Conservation (phyloP, 2,888 invertebrate species). For the Adela reaumurella region DNA sequence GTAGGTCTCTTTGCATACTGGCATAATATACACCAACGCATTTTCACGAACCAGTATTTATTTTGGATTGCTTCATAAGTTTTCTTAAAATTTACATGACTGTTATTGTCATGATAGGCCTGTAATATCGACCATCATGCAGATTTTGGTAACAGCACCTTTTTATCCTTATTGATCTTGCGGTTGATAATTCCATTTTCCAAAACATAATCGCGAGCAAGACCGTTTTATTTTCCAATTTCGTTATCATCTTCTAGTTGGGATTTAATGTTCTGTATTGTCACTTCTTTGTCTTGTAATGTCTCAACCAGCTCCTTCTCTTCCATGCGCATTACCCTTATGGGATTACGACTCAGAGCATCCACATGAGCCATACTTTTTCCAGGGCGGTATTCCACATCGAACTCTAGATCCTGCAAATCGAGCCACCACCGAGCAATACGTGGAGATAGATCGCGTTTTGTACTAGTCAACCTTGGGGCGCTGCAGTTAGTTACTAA, state of each 20-base stretch:
- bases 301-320: background rate
- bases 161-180: constrained; percentile 9
- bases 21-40: constrained; percentile 1
- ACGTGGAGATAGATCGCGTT: constrained; percentile 13
- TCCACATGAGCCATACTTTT: constrained; percentile 15
- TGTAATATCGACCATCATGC: constrained; percentile 13
- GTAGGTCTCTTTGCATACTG: background rate
- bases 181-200: constrained; percentile 8
- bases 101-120: constrained; percentile 15
- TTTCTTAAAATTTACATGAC: constrained; percentile 13
- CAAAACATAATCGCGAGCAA: constrained; percentile 4
- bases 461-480: constrained; percentile 8
- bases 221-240: background rate
- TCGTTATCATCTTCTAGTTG: background rate
- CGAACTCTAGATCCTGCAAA: constrained; percentile 11
- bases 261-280: background rate
- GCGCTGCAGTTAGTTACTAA: constrained; percentile 17
- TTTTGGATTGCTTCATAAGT: constrained; percentile 6
- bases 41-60: constrained; percentile 9
- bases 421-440: constrained; percentile 17
- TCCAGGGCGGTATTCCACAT: constrained; percentile 12
- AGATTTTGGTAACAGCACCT: constrained; percentile 14
- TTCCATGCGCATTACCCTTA: constrained; percentile 2
- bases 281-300: background rate
- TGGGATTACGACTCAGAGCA: constrained; percentile 11